Conservation (phyloP, 2,888 invertebrate species). For the Diadegma fenestrale region DNA sequence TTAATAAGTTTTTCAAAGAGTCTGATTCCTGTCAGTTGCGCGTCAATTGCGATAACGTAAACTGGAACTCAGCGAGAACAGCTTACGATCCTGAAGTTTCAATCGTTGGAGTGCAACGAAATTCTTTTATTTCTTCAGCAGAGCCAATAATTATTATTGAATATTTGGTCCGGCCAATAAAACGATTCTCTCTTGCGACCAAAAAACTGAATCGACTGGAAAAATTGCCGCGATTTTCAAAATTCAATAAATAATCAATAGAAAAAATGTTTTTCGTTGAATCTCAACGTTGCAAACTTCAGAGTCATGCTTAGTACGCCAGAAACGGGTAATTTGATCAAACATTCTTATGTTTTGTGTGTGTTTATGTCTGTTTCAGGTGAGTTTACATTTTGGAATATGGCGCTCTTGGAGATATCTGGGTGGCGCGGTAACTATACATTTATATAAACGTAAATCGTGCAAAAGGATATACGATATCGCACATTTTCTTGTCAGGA, state of each 20-base stretch:
- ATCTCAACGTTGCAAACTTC: too few species aligned
- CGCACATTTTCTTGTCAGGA: conserved; percentile 29
- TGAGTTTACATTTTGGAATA: conserved; percentile 59
- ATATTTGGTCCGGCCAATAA: too few species aligned
- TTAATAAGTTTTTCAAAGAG: neutral
- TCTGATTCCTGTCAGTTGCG: too few species aligned
- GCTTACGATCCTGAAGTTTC: too few species aligned
- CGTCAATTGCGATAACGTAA: too few species aligned
- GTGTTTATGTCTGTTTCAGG: conserved; percentile 67
- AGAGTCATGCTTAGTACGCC: neutral
- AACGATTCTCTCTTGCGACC: too few species aligned
- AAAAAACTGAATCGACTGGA: too few species aligned
- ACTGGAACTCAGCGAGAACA: neutral
- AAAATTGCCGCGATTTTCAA: too few species aligned
- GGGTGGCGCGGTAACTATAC: conserved; percentile 14
- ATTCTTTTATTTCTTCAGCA: neutral
- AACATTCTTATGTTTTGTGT: conserved; percentile 22
- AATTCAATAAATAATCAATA: too few species aligned
- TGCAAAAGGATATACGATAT: conserved; percentile 27
- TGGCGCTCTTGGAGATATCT: neutral
- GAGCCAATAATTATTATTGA: too few species aligned
- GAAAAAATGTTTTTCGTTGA: too few species aligned
- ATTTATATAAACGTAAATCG: conserved; percentile 2
- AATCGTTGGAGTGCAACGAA: too few species aligned
- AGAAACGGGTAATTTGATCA: neutral